These are phyloP conservation scores for Cantharis rufa DNA, from an alignment of 2,888 invertebrate genomes.

Conservation along the genomic window DNA sequence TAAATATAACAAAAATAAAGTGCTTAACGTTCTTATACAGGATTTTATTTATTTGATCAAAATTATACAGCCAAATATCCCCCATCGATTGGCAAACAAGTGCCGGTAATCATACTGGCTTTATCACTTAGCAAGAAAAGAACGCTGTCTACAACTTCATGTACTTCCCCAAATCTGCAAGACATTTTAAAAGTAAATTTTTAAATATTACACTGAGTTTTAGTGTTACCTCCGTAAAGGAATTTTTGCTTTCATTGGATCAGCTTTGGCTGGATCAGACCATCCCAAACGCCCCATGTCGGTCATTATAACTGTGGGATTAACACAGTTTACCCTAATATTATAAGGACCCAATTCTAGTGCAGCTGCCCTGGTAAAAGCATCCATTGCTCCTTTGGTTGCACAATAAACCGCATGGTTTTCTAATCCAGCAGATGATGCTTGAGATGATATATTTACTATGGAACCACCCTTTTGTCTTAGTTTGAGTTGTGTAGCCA, in stretches of 20 bases:
- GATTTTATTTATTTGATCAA: neutral
- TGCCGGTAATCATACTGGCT: conserved; percentile 82
- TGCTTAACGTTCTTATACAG: neutral
- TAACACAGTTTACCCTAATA: conserved; percentile 89
- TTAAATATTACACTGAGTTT: neutral
- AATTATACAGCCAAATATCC: conserved; percentile 56
- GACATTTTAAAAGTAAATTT: neutral
- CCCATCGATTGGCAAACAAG: conserved; percentile 80
- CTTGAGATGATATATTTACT: conserved; percentile 90
- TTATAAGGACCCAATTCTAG: conserved; percentile 80
- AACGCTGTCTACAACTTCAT: conserved; percentile 80
- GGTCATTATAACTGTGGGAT: conserved; percentile 94
- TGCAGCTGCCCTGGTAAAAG: conserved; percentile 81
- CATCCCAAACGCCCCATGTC: conserved; percentile 86
- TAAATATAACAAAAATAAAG: neutral
- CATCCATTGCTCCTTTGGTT: conserved; percentile 88
- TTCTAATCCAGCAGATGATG: conserved; percentile 72
- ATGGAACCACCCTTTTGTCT: conserved; percentile 76
- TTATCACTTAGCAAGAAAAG: conserved; percentile 79
- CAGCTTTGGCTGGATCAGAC: conserved; percentile 77
- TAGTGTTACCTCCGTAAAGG: conserved; percentile 73
- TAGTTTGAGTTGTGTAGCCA: conserved; percentile 73
- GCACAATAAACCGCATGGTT: conserved; percentile 84
- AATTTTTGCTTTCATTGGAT: conserved; percentile 75
- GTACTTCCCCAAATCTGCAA: conserved; percentile 69